Evolutionary conservation across 2,113 vertebrate species (phyloP).

Genomic region (Podarcis cretensis): DNA sequence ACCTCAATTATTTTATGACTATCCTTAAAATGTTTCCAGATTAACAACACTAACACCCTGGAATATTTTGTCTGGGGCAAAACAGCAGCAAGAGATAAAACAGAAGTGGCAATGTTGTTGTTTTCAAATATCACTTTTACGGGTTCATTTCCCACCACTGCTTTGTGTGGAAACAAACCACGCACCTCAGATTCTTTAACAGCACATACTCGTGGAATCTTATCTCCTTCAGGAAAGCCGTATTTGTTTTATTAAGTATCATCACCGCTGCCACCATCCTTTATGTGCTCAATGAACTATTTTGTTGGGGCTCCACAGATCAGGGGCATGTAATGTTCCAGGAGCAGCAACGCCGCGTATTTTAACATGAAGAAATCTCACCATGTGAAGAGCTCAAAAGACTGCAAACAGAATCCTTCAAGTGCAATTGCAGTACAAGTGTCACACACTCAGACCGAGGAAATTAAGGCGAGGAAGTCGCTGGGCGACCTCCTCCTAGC

Average conservation of each 20-base stretch:
- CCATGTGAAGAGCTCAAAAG: conserved; percentile 50
- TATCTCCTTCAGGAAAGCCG: rapidly evolving
- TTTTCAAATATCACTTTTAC: background rate
- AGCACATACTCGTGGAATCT: background rate
- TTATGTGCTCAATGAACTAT: background rate
- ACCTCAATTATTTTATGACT: background rate
- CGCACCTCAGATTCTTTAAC: rapidly evolving
- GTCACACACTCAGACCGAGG: conserved; percentile 39
- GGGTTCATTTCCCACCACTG: background rate
- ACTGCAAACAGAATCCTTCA: conserved; percentile 51
- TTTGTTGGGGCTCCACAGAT: background rate
- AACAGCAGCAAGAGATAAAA: background rate
- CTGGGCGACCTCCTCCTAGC: conserved; percentile 28
- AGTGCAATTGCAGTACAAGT: conserved; percentile 51
- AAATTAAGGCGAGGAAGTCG: conserved; percentile 62
- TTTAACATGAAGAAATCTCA: conserved; percentile 4
- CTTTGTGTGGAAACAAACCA: background rate
- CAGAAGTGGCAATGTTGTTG: background rate
- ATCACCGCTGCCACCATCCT: background rate
- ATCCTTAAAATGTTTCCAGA: background rate
- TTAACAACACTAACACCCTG: background rate
- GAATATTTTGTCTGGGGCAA: background rate
- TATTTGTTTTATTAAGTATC: background rate
- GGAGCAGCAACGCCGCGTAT: background rate
- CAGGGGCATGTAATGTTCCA: background rate